Conservation (phyloP, 2,113 vertebrate genomes). For the Entosphenus tridentatus region DNA sequence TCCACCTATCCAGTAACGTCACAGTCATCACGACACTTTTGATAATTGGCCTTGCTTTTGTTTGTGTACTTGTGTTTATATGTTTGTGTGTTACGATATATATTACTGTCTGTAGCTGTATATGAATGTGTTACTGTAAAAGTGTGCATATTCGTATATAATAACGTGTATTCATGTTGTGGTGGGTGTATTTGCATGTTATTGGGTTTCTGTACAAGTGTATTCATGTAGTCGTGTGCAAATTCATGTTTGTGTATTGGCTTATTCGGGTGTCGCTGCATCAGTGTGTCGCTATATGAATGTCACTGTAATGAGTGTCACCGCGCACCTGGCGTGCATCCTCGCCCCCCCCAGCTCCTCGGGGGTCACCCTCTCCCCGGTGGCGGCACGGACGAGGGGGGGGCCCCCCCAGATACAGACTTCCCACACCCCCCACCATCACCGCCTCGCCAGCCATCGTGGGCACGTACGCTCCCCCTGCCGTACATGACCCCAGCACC, state of each 20-base stretch:
- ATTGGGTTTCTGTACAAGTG: not conserved
- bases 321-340: slow-evolving; percentile 30
- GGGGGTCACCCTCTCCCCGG: slow-evolving; percentile 38
- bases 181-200: not conserved
- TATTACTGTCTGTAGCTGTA: too few species aligned
- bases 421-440: slow-evolving; percentile 47
- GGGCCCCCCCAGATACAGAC: slow-evolving; percentile 46
- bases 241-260: not conserved
- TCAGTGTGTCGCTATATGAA: not conserved
- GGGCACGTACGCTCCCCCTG: slow-evolving; percentile 46
- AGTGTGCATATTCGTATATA: not conserved
- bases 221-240: not conserved
- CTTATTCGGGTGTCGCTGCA: not conserved
- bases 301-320: not conserved
- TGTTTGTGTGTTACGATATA: too few species aligned
- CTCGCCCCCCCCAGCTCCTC: slow-evolving; percentile 47
- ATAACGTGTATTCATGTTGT: not conserved
- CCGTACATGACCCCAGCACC: slow-evolving; percentile 51
- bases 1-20: too few species aligned
- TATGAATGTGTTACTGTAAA: too few species aligned
- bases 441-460: slow-evolving; percentile 44
- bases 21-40: too few species aligned
- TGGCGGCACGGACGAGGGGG: slow-evolving; percentile 62
- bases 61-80: too few species aligned
- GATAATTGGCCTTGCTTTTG: too few species aligned